A percentile compares a stretch with the other conserved stretches of the same genome.
Evolutionary conservation across 2,888 invertebrate species (phyloP).

Genomic region (Tipula helvola): DNA sequence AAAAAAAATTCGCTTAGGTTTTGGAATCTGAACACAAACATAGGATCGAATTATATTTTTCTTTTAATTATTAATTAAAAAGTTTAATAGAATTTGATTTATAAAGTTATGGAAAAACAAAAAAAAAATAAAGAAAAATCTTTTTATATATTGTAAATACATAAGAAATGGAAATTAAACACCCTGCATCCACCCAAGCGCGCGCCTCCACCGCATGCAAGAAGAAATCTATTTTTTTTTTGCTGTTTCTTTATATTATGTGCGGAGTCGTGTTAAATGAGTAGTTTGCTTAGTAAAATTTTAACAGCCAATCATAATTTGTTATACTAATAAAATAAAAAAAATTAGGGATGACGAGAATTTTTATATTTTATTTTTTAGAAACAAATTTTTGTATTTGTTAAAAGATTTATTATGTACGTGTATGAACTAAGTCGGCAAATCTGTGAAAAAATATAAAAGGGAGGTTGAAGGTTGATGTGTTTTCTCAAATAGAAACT

Average conservation of each 20-base stretch:
- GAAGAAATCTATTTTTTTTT: not conserved
- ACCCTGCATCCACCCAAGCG: not conserved
- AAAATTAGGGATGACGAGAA: not conserved
- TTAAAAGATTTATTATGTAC: not conserved
- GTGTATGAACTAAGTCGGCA: not conserved
- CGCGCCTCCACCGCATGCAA: not conserved
- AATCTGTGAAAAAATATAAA: not conserved
- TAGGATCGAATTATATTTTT: not conserved
- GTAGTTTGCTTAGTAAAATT: not conserved
- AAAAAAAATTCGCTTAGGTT: not conserved
- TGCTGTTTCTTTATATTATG: not conserved
- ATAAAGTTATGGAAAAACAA: not conserved
- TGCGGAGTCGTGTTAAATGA: not conserved
- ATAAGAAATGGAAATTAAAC: not conserved
- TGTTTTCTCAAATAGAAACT: not conserved
- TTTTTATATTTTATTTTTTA: not conserved
- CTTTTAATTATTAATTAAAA: slow-evolving; percentile 4
- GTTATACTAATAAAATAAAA: not conserved
- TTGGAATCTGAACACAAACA: not conserved
- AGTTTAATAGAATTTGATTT: slow-evolving; percentile 4
- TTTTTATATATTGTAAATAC: not conserved
- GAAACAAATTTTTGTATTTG: not conserved
- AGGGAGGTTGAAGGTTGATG: not conserved
- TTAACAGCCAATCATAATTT: not conserved
- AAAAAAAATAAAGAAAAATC: not conserved